Base-by-base conservation (phyloP, 2,888 invertebrate species). In the Rhynchonema sp. region DNA sequence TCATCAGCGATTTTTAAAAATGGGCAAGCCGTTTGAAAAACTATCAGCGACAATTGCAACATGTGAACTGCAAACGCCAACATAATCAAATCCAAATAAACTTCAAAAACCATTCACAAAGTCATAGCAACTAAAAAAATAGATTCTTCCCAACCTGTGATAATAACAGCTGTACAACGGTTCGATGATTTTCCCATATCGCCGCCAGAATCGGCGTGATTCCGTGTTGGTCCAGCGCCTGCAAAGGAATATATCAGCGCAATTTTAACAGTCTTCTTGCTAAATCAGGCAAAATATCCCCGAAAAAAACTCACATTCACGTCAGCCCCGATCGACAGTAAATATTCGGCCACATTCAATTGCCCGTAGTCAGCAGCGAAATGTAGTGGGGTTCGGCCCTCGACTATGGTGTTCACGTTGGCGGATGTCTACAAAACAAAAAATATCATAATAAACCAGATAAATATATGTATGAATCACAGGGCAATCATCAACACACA, bases 351-450 rank as follows among this genome's bases (percentile, higher is more conserved):
- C 27, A 94, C 87, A 70, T 85, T 85, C 59, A 80, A 80, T 74
- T 96, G 94, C 0, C 94, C 94, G 77, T 90, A 94, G 77, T 96
- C 96, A 26, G 94, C 90, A 46, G 94, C 94, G 63, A 71, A 89
- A 72, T 90, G 85, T 60, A 94, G 80, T 22, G 89, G 88, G 62
- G 83, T 84, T 71, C 94, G 80, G 59, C 92, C 91, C 59, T 91
- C 91, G 76, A 87, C 86, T 63, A 91, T 84, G 9, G 9, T n/a
- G n/a, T 49, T 49, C 49, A 49, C 49, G 55, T 66, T 66, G 1
- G 23, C 29, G 30, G 22, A 30, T 6, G 25, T 58, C 62, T 62
- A 29, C 58, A 59, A 56, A 59, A n/a, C 2, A 46, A n/a, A n/a
- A n/a, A n/a, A n/a, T n/a, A n/a, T n/a, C n/a, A n/a, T n/a, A n/a